phyloP scores from a whole-genome alignment of 2,797 vertebrate species.

The Lutjanus campechanus region DNA sequence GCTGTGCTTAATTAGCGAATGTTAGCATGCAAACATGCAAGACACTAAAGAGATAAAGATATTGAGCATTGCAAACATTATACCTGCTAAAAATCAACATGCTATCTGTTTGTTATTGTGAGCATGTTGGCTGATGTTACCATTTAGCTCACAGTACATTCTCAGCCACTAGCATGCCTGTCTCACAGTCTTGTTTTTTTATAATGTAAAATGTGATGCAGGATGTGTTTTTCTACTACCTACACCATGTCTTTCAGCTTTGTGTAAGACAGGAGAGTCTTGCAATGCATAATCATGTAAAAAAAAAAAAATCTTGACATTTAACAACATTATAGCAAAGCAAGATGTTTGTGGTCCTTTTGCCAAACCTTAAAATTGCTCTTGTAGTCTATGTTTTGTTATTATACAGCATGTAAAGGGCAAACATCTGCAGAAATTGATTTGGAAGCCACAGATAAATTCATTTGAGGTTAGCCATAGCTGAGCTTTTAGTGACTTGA shows the following conservation, averaged over 20 bases:
- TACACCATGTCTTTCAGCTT: not conserved
- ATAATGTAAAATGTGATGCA: not conserved
- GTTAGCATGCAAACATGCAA: too few relatives aligned
- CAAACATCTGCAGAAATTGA: constrained; percentile 22
- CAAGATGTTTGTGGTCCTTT: not conserved
- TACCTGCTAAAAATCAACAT: not conserved
- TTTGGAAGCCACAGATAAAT: too few relatives aligned
- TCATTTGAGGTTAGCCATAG: constrained; percentile 17
- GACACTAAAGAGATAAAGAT: too few relatives aligned
- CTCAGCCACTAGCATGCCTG: too few relatives aligned
- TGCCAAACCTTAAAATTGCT: not conserved
- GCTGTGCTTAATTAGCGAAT: too few relatives aligned
- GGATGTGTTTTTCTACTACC: not conserved
- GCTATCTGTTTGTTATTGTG: not conserved
- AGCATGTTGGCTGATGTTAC: not conserved
- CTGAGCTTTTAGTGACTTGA: constrained; percentile 45
- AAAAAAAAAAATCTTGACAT: not conserved
- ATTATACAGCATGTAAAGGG: constrained; percentile 14
- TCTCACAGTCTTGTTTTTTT: too few relatives aligned
- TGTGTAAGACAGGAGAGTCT: not conserved
- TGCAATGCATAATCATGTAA: not conserved
- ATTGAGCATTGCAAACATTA: not conserved
- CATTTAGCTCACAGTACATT: not conserved
- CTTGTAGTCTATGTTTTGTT: constrained; percentile 8
- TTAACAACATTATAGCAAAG: constrained; percentile 5